Conservation (phyloP, 1,140 invertebrate genomes). For the Pseudomyrmex sp. region DNA sequence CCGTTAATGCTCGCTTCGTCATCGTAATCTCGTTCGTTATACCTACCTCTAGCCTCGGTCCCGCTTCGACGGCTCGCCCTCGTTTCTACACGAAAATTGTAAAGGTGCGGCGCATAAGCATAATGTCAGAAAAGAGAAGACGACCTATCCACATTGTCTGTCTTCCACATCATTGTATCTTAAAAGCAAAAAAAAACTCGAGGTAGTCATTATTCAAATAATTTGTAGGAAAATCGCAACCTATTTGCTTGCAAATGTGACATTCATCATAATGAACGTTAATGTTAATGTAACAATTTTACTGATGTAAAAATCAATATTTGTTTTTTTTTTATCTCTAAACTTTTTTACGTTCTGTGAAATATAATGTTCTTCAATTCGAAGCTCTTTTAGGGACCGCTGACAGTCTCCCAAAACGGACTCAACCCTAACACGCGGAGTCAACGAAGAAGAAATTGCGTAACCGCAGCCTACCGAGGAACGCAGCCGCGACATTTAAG, state of each 20-base stretch:
- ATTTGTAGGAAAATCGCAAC: not conserved
- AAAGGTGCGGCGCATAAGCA: conserved; percentile 30
- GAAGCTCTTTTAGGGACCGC: too few relatives aligned
- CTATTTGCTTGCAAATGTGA: too few relatives aligned
- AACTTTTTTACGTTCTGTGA: not conserved
- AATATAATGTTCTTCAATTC: too few relatives aligned
- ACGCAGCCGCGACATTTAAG: conserved; percentile 76
- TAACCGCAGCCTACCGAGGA: conserved; percentile 74
- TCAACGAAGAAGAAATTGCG: conserved; percentile 72
- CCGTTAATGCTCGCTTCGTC: conserved; percentile 57
- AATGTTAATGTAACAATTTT: not conserved
- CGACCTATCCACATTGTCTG: not conserved
- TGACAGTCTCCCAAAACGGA: not conserved
- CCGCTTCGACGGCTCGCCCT: conserved; percentile 12
- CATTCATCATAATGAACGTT: not conserved
- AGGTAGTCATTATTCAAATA: not conserved
- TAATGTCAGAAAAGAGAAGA: not conserved
- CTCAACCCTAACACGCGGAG: conserved; percentile 5
- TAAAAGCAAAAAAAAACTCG: not conserved
- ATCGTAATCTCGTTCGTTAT: conserved; percentile 18
- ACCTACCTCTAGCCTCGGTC: conserved; percentile 26
- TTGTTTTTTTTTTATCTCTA: not conserved
- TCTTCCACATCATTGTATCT: not conserved
- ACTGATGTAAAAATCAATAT: not conserved
- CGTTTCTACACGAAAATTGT: conserved; percentile 44